Base-by-base conservation (phyloP, 2,113 vertebrate species). In the Taxidea taxus region DNA sequence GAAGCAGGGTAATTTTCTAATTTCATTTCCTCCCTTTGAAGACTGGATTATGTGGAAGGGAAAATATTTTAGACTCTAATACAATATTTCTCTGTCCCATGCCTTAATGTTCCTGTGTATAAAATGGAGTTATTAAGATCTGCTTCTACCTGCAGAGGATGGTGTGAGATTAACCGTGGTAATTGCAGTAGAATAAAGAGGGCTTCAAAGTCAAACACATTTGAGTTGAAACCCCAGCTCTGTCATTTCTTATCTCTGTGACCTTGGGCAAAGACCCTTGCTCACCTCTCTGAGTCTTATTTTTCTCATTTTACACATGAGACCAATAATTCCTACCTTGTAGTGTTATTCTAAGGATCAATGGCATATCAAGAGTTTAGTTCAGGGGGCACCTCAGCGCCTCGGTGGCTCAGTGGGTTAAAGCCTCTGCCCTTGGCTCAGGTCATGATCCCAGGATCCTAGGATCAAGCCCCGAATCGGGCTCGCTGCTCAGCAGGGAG, bases 221-320 rank as follows among this genome's bases (percentile, higher is more conserved):
- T 54, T 70, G 37, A n/a, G 16, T 88, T 75, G 47, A 80, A 92
- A 93, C 94, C 62, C 37, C 58, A 94, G 15, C 29, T 49, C n/a
- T 80, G 47, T 77, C 23, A 80, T 83, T 75, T 96, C 37, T 89
- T 96, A 93, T 21, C 8, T 91, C 54, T 94, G 34, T 86, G 64
- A 72, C 31, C 58, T 90, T 75, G 56, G 37, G 31, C 54, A 90
- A 94, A 82, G 31, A 72, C 49, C 37, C 25, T 95, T 21, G 27
- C 2, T 93, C 39, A 81, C 27, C 42, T 74, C 31, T 80, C 60
- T 60, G 31, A 84, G 42, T 62, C n/a, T 80, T 34, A 21, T 56
- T 81, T 64, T 72, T 42, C 31, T 85, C 8, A 80, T 54, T 56
- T 82, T 78, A 83, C 31, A 81, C 72, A 56, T 66, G 8, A 93